These are phyloP conservation scores for Geotrupes spiniger DNA, from an alignment of 2,888 invertebrate genomes.

Conservation along the genomic window DNA sequence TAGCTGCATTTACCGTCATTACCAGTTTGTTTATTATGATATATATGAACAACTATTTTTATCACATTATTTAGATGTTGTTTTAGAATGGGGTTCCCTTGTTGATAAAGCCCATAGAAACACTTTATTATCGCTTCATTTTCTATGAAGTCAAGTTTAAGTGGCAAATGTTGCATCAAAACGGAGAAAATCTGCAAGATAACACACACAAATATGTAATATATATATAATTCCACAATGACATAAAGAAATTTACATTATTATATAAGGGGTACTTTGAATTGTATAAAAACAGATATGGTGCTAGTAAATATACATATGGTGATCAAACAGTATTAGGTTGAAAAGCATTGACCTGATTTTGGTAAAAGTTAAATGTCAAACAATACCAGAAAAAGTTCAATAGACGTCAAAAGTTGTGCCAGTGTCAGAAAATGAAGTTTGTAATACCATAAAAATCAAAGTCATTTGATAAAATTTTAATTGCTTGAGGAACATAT, in stretches of 20 bases:
- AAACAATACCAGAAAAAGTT: too few species aligned
- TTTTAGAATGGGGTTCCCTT: slow-evolving; percentile 57
- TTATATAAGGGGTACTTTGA: not conserved
- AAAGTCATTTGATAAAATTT: too few species aligned
- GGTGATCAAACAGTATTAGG: too few species aligned
- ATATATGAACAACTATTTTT: slow-evolving; percentile 55
- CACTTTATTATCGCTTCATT: slow-evolving; percentile 68
- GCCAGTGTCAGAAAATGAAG: too few species aligned
- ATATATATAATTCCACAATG: too few species aligned
- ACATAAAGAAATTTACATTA: not conserved
- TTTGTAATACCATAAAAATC: too few species aligned
- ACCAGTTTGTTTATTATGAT: slow-evolving; percentile 57
- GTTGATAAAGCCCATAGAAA: slow-evolving; percentile 61
- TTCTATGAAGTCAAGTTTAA: slow-evolving; percentile 72
- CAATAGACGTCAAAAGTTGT: too few species aligned
- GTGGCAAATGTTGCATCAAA: slow-evolving; percentile 66
- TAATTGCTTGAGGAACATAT: too few species aligned
- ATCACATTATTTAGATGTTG: slow-evolving; percentile 56
- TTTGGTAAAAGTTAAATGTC: too few species aligned
- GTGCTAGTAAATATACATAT: too few species aligned
- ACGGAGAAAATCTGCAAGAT: slow-evolving; percentile 65
- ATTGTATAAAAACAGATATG: too few species aligned
- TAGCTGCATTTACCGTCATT: slow-evolving; percentile 50
- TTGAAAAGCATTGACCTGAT: too few species aligned
- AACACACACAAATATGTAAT: not conserved